Evolutionary conservation across 2,888 invertebrate species (phyloP).

Genomic region (Nomada fabriciana): DNA sequence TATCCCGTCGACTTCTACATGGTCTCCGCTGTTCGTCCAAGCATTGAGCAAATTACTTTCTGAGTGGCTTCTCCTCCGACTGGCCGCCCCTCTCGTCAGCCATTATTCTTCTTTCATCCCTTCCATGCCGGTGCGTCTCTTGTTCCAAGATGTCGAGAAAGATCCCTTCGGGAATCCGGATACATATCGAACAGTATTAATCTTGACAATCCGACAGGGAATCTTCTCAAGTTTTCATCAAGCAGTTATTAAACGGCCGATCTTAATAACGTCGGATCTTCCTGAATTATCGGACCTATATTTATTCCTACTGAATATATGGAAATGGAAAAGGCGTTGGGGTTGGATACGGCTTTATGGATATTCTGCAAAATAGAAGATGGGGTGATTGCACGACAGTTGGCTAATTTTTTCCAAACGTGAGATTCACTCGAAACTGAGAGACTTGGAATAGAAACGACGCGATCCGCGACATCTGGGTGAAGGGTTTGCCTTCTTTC

Average conservation of each 20-base stretch:
- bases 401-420: constrained; percentile 4
- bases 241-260: constrained; percentile 62
- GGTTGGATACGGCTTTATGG: no score
- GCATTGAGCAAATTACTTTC: constrained; percentile 76
- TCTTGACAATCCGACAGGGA: constrained; percentile 58
- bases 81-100: constrained; percentile 37
- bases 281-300: constrained; percentile 57
- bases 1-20: constrained; percentile 57
- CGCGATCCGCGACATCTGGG: background rate
- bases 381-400: background rate
- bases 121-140: constrained; percentile 16
- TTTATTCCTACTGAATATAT: constrained; percentile 45
- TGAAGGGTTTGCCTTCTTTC: background rate
- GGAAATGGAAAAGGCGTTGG: background rate
- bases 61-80: constrained; percentile 68
- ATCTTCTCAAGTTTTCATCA: constrained; percentile 66
- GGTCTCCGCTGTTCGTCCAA: constrained; percentile 59
- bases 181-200: constrained; percentile 71
- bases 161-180: constrained; percentile 58
- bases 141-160: background rate
- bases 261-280: constrained; percentile 56
- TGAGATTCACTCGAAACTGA: background rate
- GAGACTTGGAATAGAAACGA: background rate
- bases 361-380: background rate
- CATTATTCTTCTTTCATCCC: constrained; percentile 48